Evolutionary conservation across 92 coral and sea anemone species (phyloP).

Genomic region (Siderastrea siderea): DNA sequence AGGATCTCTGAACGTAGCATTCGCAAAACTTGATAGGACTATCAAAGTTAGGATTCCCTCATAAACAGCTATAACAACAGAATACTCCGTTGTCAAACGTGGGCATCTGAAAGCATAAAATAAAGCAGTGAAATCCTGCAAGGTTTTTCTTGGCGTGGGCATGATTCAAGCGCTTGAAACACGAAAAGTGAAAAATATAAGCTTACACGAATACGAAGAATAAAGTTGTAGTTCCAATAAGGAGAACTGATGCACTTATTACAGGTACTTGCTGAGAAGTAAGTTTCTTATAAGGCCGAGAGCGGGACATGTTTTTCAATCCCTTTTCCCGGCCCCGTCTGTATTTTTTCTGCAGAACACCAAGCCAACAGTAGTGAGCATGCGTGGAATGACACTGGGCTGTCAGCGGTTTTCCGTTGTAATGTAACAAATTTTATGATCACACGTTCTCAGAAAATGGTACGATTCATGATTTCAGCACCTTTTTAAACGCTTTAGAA

Average conservation of each 20-base stretch:
- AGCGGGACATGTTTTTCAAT: slow-evolving; percentile 76
- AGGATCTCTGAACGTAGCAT: slow-evolving; percentile 96
- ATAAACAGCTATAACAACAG: slow-evolving; percentile 86
- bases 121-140: slow-evolving; percentile 29
- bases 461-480: not conserved
- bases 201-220: slow-evolving; percentile 98
- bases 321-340: slow-evolving; percentile 37
- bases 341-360: slow-evolving; percentile 42
- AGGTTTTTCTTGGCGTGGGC: slow-evolving; percentile 50
- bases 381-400: slow-evolving; percentile 13
- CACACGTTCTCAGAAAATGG: too few species aligned
- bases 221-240: slow-evolving; percentile 88
- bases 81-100: slow-evolving; percentile 74
- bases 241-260: slow-evolving; percentile 88
- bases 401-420: slow-evolving; percentile 75
- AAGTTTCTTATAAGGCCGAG: slow-evolving; percentile 75
- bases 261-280: slow-evolving; percentile 95
- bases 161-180: slow-evolving; percentile 42
- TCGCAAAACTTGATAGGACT: slow-evolving; percentile 92
- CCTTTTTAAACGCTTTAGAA: not conserved
- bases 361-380: slow-evolving; percentile 32
- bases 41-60: slow-evolving; percentile 91
- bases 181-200: slow-evolving; percentile 18
- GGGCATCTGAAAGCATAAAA: slow-evolving; percentile 89
- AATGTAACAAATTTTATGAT: slow-evolving; percentile 45